Conservation (phyloP, 2,888 invertebrate genomes). For the Scelioninae gen. 2 region DNA sequence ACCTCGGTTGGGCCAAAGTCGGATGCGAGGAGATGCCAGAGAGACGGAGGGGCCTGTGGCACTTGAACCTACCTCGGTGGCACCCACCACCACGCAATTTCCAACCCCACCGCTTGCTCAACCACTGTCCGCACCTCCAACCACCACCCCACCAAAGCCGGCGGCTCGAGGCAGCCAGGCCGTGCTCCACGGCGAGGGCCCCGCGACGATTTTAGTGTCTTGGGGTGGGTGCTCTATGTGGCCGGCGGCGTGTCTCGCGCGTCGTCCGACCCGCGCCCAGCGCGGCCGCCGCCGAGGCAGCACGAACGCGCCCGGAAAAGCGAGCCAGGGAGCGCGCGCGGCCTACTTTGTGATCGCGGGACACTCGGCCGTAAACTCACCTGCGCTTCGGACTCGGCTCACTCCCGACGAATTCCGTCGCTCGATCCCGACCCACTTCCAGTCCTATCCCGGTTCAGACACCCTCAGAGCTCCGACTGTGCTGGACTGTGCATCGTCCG, state of each 20-base stretch:
- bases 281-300: neutral
- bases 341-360: constrained; percentile 26
- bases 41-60: constrained; percentile 72
- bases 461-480: neutral
- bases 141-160: constrained; percentile 74
- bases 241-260: constrained; percentile 64
- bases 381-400: neutral
- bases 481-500: constrained; percentile 1
- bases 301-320: no score
- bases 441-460: neutral
- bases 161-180: constrained; percentile 71
- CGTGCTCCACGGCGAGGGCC: constrained; percentile 74
- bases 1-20: constrained; percentile 70
- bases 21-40: constrained; percentile 64
- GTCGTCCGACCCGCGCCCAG: constrained; percentile 5
- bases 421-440: neutral
- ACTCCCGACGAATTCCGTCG: neutral
- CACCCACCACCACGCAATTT: constrained; percentile 75
- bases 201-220: constrained; percentile 75
- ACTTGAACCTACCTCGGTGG: constrained; percentile 69
- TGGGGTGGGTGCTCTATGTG: constrained; percentile 74
- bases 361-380: neutral
- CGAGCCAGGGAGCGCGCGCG: constrained; percentile 15
- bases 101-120: constrained; percentile 75
- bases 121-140: constrained; percentile 75